These are phyloP conservation scores for Calameuta pallipes DNA, from an alignment of 2,888 invertebrate species.

Conservation along the genomic window DNA sequence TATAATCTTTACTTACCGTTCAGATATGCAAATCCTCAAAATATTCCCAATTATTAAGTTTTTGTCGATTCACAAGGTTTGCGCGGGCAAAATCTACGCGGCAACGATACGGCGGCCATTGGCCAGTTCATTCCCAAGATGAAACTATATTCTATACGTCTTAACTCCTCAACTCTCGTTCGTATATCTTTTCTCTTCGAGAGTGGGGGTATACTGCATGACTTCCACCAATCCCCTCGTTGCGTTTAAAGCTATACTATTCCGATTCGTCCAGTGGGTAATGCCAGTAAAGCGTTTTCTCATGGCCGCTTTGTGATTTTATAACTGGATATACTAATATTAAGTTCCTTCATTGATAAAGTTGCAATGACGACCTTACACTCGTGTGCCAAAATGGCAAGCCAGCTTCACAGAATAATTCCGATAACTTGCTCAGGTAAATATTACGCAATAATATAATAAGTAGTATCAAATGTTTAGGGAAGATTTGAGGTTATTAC, in stretches of 20 bases:
- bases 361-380: slow-evolving; percentile 45
- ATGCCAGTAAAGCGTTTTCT: background rate
- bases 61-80: slow-evolving; percentile 45
- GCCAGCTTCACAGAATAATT: slow-evolving; percentile 28
- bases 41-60: slow-evolving; percentile 34
- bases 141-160: background rate
- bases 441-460: slow-evolving; percentile 1
- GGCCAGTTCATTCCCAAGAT: background rate
- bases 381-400: slow-evolving; percentile 31
- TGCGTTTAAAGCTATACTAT: background rate
- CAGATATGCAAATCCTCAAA: background rate
- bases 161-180: background rate
- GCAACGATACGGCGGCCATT: slow-evolving; percentile 48
- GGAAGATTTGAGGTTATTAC: slow-evolving; percentile 13
- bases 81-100: slow-evolving; percentile 60
- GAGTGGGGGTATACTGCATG: background rate
- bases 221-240: background rate
- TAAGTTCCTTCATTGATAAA: background rate
- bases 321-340: background rate
- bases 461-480: slow-evolving; percentile 1
- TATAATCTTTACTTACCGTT: slow-evolving; percentile 7
- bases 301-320: background rate
- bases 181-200: background rate
- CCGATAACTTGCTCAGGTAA: slow-evolving; percentile 40
- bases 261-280: background rate